Evolutionary conservation across 1,140 invertebrate genomes (phyloP).

Genomic region (Drosophila kohkoa): DNA sequence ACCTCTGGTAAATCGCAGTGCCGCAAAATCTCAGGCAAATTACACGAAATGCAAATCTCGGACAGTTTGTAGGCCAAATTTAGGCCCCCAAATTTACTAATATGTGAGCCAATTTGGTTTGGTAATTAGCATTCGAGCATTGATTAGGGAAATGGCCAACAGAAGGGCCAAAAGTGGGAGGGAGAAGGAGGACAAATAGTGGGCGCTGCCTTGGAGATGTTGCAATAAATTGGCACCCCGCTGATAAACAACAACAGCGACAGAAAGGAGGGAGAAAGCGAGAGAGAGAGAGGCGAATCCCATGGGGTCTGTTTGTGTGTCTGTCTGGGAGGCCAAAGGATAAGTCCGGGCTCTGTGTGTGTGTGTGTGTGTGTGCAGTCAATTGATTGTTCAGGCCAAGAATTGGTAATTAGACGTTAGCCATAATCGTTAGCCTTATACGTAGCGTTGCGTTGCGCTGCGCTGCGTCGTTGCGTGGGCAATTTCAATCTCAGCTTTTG

Average conservation of each 20-base stretch:
- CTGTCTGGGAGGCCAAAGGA: neutral
- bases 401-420: slow-evolving; percentile 31
- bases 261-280: neutral
- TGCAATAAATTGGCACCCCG: slow-evolving; percentile 45
- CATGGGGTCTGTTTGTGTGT: neutral
- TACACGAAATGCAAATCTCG: slow-evolving; percentile 37
- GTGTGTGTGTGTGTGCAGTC: slow-evolving; percentile 4
- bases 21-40: slow-evolving; percentile 32
- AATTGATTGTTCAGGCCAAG: slow-evolving; percentile 38
- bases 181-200: neutral
- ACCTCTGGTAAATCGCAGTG: slow-evolving; percentile 1
- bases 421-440: slow-evolving; percentile 21
- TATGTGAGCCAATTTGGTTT: slow-evolving; percentile 28
- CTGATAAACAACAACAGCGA: slow-evolving; percentile 14
- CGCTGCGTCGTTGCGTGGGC: neutral
- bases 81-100: neutral
- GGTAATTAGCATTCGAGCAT: slow-evolving; percentile 44
- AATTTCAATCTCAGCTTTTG: neutral
- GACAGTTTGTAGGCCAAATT: slow-evolving; percentile 11
- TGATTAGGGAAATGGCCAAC: slow-evolving; percentile 7
- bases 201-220: slow-evolving; percentile 19
- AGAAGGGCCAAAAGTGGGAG: too few species aligned
- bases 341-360: neutral
- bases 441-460: neutral
- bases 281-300: neutral